Conservation (phyloP, 1,140 invertebrate genomes). For the Drosophila navojoa region DNA sequence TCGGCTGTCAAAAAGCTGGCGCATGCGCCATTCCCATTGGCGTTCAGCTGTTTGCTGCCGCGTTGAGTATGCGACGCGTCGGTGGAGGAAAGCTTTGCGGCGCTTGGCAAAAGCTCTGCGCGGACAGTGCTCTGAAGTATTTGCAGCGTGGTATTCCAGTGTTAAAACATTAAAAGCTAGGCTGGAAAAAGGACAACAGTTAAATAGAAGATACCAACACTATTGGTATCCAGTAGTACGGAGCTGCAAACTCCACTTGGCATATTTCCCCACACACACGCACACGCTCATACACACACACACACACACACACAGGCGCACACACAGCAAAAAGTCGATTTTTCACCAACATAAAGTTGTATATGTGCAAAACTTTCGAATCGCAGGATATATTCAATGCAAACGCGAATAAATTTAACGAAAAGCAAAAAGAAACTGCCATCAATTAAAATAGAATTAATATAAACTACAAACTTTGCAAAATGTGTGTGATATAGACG, state of each 20-base stretch:
- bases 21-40: constrained; percentile 29
- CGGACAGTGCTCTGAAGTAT: constrained; percentile 20
- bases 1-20: constrained; percentile 22
- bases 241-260: constrained; percentile 69
- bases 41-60: constrained; percentile 54
- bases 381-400: constrained; percentile 47
- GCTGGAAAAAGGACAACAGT: constrained; percentile 74
- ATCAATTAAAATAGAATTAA: neutral
- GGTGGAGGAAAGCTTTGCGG: constrained; percentile 32
- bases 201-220: constrained; percentile 77
- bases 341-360: constrained; percentile 73
- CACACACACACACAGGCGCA: constrained; percentile 25
- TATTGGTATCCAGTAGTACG: constrained; percentile 72
- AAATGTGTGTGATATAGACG: constrained; percentile 37
- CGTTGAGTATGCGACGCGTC: constrained; percentile 25
- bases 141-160: constrained; percentile 57
- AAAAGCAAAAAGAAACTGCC: constrained; percentile 2
- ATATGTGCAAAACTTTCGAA: constrained; percentile 73
- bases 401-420: constrained; percentile 38
- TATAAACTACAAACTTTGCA: constrained; percentile 7
- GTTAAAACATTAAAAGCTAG: constrained; percentile 77
- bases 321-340: constrained; percentile 71
- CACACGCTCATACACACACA: constrained; percentile 20
- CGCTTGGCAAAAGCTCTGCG: constrained; percentile 49
- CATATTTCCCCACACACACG: constrained; percentile 63